Conservation (phyloP, 1,140 invertebrate genomes). For the Euwallacea fornicatus region DNA sequence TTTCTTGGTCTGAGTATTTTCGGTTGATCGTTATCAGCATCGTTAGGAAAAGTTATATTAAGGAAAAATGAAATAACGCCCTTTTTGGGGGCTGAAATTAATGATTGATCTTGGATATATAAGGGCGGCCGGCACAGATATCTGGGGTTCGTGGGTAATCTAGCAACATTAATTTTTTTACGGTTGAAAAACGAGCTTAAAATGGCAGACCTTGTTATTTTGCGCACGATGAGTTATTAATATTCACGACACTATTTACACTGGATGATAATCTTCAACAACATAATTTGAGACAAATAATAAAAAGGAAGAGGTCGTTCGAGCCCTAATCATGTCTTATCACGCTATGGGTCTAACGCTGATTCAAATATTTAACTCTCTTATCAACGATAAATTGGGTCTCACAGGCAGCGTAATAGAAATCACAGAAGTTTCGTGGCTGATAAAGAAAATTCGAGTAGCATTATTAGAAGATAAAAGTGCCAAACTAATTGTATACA, state of each 20-base stretch:
- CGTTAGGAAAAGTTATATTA: slow-evolving; percentile 34
- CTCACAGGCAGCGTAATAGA: no score
- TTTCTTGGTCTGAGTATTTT: slow-evolving; percentile 19
- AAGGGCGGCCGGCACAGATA: slow-evolving; percentile 3
- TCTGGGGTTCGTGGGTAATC: background rate
- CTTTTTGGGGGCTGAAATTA: slow-evolving; percentile 27
- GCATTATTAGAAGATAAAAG: no score
- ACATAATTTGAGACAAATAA: slow-evolving; percentile 16
- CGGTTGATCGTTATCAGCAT: slow-evolving; percentile 26
- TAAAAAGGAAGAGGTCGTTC: slow-evolving; percentile 7
- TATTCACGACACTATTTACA: no score
- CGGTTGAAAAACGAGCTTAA: no score
- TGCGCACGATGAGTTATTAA: no score
- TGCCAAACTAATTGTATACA: no score
- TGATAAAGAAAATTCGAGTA: no score
- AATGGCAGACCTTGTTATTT: no score
- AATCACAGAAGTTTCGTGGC: no score
- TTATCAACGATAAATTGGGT: slow-evolving; percentile 5
- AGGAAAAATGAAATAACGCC: slow-evolving; percentile 26
- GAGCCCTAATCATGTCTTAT: slow-evolving; percentile 11
- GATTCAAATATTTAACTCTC: slow-evolving; percentile 19
- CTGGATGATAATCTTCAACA: background rate
- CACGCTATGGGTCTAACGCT: slow-evolving; percentile 9
- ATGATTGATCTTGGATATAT: slow-evolving; percentile 33
- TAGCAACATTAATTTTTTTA: background rate